Percentiles rank a stretch among this genome's conserved stretches.
phyloP scores from a whole-genome alignment of 2,888 invertebrate species.

The Patella depressa region DNA sequence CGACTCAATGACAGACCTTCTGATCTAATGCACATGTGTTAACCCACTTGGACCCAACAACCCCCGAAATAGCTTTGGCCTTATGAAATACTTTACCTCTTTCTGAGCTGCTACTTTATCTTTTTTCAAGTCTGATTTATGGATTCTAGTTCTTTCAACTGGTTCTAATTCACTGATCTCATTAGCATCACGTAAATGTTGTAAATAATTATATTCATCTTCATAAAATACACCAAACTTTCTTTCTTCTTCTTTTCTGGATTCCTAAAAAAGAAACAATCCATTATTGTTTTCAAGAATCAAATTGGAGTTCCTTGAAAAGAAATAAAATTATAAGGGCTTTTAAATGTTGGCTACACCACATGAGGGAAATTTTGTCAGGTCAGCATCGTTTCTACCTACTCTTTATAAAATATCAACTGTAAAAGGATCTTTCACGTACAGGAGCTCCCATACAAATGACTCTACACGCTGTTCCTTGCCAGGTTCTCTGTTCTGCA shows the following conservation, averaged over 20 bases:
- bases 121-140: not conserved
- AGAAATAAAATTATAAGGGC: no score
- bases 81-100: slow-evolving; percentile 6
- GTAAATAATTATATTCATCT: slow-evolving; percentile 94
- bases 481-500: no score
- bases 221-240: slow-evolving; percentile 94
- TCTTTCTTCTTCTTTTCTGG: slow-evolving; percentile 74
- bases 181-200: slow-evolving; percentile 80
- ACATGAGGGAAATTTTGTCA: no score
- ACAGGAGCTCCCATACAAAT: no score
- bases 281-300: no score
- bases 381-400: no score
- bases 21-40: not conserved
- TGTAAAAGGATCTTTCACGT: no score
- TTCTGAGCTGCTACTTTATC: slow-evolving; percentile 40
- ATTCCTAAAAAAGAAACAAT: slow-evolving; percentile 21
- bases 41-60: not conserved
- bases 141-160: slow-evolving; percentile 21
- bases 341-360: no score
- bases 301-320: no score
- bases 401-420: no score
- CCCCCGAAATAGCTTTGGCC: not conserved
- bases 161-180: slow-evolving; percentile 42
- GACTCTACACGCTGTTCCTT: no score
- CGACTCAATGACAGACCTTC: not conserved